Evolutionary conservation across 1,140 invertebrate genomes (phyloP).

Genomic region (Agrilus planipennis): DNA sequence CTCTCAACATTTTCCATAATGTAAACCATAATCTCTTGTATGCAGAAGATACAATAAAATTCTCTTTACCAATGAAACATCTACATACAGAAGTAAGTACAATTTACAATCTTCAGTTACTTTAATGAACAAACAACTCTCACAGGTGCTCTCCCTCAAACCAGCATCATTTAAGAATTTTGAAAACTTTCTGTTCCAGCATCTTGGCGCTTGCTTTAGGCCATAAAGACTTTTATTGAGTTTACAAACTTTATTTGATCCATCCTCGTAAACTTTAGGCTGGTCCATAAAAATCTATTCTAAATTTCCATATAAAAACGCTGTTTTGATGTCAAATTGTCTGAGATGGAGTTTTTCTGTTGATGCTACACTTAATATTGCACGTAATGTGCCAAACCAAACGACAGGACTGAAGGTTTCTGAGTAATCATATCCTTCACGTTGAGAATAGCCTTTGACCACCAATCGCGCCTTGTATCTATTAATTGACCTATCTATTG

Average conservation of each 20-base stretch:
- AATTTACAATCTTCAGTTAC: too few relatives aligned
- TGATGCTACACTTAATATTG: constrained; percentile 19
- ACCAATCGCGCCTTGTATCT: constrained; percentile 33
- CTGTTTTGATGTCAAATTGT: constrained; percentile 27
- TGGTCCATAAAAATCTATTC: constrained; percentile 33
- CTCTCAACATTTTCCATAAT: too few relatives aligned
- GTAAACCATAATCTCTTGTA: too few relatives aligned
- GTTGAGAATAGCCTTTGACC: constrained; percentile 30
- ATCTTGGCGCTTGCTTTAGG: constrained; percentile 27
- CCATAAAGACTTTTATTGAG: constrained; percentile 32
- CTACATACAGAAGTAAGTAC: too few relatives aligned
- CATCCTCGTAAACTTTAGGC: constrained; percentile 28
- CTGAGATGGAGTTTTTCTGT: constrained; percentile 5
- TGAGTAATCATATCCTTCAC: constrained; percentile 20
- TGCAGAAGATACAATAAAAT: too few relatives aligned
- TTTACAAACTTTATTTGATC: constrained; percentile 19
- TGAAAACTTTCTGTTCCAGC: constrained; percentile 23
- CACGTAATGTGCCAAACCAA: constrained; percentile 18
- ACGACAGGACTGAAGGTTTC: constrained; percentile 29
- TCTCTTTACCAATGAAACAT: too few relatives aligned
- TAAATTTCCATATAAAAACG: constrained; percentile 30
- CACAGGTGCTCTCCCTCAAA: constrained; percentile 16
- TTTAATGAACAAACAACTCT: too few relatives aligned
- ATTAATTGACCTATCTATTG: constrained; percentile 12
- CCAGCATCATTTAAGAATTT: constrained; percentile 15